A percentile compares a stretch with the other conserved stretches of the same genome.
These are phyloP conservation scores for Oscheius sp. DNA, from an alignment of 1,140 invertebrate species.

Conservation along the genomic window DNA sequence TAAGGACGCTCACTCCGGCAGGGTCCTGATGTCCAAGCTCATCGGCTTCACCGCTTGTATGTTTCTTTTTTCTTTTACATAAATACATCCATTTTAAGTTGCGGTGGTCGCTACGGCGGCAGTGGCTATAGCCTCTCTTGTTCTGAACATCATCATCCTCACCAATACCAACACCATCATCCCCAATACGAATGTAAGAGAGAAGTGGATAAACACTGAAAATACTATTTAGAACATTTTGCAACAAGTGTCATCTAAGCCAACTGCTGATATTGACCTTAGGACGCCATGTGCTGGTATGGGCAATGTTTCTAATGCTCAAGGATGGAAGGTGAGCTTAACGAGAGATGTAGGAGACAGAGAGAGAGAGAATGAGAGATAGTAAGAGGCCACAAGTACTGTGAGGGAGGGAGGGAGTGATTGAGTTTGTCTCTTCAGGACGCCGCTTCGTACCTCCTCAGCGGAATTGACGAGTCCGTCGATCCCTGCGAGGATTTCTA, in stretches of 20 bases:
- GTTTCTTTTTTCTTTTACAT: neutral
- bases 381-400: too few species aligned
- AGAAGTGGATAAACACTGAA: neutral
- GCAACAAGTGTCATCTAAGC: neutral
- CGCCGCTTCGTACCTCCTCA: slow-evolving; percentile 58
- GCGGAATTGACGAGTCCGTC: slow-evolving; percentile 63
- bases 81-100: slow-evolving; percentile 21
- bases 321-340: too few species aligned
- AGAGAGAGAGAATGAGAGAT: too few species aligned
- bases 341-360: too few species aligned
- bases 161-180: slow-evolving; percentile 28
- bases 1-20: too few species aligned
- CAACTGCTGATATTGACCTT: neutral
- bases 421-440: too few species aligned
- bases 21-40: slow-evolving; percentile 1
- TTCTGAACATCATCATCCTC: slow-evolving; percentile 45
- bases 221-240: neutral
- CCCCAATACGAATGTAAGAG: neutral
- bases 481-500: slow-evolving; percentile 68
- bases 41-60: slow-evolving; percentile 1
- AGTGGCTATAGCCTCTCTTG: slow-evolving; percentile 42
- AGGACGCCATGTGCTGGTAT: neutral
- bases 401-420: too few species aligned
- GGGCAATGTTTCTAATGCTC: slow-evolving; percentile 17
- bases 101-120: slow-evolving; percentile 24